Evolutionary conservation across 2,888 invertebrate genomes (phyloP).

Genomic region (Abscondita cerata): DNA sequence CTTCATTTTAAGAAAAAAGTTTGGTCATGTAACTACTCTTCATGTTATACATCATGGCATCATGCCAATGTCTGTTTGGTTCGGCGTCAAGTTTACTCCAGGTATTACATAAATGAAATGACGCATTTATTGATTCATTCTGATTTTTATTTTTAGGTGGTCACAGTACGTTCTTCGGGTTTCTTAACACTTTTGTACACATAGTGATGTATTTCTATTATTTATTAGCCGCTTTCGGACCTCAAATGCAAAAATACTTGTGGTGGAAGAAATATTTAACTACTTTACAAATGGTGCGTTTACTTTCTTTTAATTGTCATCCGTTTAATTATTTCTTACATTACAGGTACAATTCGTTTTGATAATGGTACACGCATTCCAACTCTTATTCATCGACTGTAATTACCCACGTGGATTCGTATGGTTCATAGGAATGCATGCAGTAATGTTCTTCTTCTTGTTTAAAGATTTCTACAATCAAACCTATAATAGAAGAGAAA

Average conservation of each 20-base stretch:
- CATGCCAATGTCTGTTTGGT: conserved; percentile 98
- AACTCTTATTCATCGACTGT: conserved; percentile 88
- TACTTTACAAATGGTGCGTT: conserved; percentile 83
- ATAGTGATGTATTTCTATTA: conserved; percentile 96
- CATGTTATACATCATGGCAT: conserved; percentile 97
- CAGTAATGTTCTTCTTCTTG: conserved; percentile 94
- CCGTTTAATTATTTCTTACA: no score
- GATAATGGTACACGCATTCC: conserved; percentile 93
- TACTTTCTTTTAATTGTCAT: no score
- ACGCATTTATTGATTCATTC: conserved; percentile 1
- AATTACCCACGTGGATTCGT: conserved; percentile 93
- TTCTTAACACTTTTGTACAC: conserved; percentile 96
- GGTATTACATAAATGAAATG: conserved; percentile 59
- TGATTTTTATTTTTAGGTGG: conserved; percentile 67
- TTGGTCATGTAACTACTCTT: conserved; percentile 88
- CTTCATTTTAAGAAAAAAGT: conserved; percentile 94
- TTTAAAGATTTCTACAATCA: conserved; percentile 94
- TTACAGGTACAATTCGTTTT: conserved; percentile 84
- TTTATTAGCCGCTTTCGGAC: conserved; percentile 89
- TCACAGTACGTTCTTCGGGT: conserved; percentile 94
- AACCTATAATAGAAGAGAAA: conserved; percentile 64
- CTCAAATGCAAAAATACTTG: conserved; percentile 81
- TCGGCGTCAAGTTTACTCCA: conserved; percentile 95
- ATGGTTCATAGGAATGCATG: conserved; percentile 96
- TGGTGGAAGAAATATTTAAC: conserved; percentile 98